Conservation (phyloP, 1,140 invertebrate genomes). For the Drosophila chauvacae region DNA sequence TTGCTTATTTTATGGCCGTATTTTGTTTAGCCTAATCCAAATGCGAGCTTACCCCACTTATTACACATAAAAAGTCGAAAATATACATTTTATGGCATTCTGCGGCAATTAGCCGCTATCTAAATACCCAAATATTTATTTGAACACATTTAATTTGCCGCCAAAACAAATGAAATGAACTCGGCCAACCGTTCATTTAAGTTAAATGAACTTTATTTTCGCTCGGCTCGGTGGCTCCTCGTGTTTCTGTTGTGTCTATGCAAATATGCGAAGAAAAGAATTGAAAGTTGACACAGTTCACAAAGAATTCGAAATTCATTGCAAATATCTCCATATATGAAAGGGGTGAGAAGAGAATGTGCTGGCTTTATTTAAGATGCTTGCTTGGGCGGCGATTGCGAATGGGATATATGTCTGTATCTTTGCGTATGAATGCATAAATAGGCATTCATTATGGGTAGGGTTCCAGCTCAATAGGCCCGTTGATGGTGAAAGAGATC, state of each 20-base stretch:
- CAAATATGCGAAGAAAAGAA: conserved; percentile 56
- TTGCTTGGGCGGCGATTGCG: conserved; percentile 34
- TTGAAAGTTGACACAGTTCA: conserved; percentile 74
- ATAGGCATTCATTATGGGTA: conserved; percentile 39
- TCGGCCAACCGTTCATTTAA: conserved; percentile 6
- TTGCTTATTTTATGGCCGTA: conserved; percentile 3
- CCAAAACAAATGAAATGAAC: conserved; percentile 25
- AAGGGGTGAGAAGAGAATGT: conserved; percentile 33
- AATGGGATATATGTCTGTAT: conserved; percentile 3
- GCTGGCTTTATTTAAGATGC: neutral
- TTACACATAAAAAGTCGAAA: neutral
- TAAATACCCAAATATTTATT: conserved; percentile 34
- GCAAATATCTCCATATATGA: conserved; percentile 20
- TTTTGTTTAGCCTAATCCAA: conserved; percentile 4
- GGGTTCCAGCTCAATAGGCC: conserved; percentile 28
- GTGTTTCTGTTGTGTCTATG: conserved; percentile 47
- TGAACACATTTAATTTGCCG: conserved; percentile 29
- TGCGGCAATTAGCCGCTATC: conserved; percentile 19
- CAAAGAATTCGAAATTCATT: conserved; percentile 53
- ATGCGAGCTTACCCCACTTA: conserved; percentile 20
- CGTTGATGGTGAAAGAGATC: conserved; percentile 32
- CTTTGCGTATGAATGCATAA: conserved; percentile 26
- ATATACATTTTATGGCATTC: conserved; percentile 9
- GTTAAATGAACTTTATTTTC: conserved; percentile 13
- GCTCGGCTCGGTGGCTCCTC: conserved; percentile 10